These are phyloP conservation scores for Bettongia penicillata DNA, from an alignment of 2,113 vertebrate genomes.

Conservation along the genomic window DNA sequence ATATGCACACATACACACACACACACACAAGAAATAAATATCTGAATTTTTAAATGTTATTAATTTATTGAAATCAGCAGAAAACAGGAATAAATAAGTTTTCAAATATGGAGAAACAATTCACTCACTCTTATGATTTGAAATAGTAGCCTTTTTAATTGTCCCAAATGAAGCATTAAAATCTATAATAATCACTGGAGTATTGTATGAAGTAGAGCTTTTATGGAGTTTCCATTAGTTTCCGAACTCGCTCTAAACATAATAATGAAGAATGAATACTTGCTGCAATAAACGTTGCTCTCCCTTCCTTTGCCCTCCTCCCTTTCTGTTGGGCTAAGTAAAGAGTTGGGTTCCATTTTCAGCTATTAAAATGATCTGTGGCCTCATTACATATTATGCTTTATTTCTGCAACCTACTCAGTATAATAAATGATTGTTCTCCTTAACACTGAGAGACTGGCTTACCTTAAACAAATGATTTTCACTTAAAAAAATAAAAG, in stretches of 20 bases:
- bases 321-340: constrained; percentile 37
- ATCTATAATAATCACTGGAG: constrained; percentile 47
- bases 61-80: background rate
- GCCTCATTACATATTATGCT: constrained; percentile 57
- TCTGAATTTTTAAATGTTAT: background rate
- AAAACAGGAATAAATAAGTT: background rate
- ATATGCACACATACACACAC: background rate
- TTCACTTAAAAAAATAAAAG: constrained; percentile 2
- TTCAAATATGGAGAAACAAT: background rate
- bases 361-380: constrained; percentile 27
- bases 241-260: constrained; percentile 43
- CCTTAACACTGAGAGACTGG: background rate
- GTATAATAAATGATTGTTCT: constrained; percentile 42
- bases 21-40: background rate
- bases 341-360: constrained; percentile 59
- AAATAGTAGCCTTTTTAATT: background rate
- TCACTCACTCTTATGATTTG: background rate
- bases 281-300: constrained; percentile 11
- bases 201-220: constrained; percentile 15
- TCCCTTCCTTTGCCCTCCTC: constrained; percentile 29
- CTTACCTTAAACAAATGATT: background rate
- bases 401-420: constrained; percentile 57
- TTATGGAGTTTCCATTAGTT: constrained; percentile 33
- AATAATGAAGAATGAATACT: constrained; percentile 1
- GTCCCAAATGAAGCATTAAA: background rate